These are phyloP conservation scores for Agapetus fuscipes DNA, from an alignment of 2,888 invertebrate genomes.

Conservation along the genomic window DNA sequence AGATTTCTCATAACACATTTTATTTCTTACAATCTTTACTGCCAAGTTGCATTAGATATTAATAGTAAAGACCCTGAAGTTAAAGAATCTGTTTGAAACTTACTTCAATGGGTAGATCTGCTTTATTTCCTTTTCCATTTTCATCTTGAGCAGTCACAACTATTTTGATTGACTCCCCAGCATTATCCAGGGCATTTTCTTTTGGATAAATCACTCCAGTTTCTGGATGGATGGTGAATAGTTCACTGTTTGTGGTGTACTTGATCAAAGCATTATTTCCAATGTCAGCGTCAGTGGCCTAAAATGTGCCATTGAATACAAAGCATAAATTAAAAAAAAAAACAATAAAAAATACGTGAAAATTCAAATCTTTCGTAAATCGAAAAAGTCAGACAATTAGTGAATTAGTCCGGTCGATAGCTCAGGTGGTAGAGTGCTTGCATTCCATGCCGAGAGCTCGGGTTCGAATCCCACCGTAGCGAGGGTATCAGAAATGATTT, in stretches of 20 bases:
- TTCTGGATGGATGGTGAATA: constrained; percentile 44
- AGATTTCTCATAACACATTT: no score
- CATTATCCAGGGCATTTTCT: constrained; percentile 27
- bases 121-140: constrained; percentile 33
- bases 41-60: no score
- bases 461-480: no score
- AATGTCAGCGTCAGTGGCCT: constrained; percentile 49
- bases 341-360: constrained; percentile 11
- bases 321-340: constrained; percentile 10
- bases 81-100: no score
- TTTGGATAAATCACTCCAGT: constrained; percentile 50
- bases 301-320: no score
- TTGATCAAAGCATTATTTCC: constrained; percentile 45
- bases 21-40: no score
- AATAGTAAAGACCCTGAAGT: no score
- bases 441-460: no score
- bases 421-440: no score
- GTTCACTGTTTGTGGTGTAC: constrained; percentile 30
- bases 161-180: constrained; percentile 30
- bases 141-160: constrained; percentile 36
- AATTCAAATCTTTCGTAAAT: not conserved
- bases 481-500: no score
- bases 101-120: constrained; percentile 33
- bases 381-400: constrained; percentile 22
- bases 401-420: no score